phyloP scores from a whole-genome alignment of 2,888 invertebrate genomes.

The Phyto melanocephala region DNA sequence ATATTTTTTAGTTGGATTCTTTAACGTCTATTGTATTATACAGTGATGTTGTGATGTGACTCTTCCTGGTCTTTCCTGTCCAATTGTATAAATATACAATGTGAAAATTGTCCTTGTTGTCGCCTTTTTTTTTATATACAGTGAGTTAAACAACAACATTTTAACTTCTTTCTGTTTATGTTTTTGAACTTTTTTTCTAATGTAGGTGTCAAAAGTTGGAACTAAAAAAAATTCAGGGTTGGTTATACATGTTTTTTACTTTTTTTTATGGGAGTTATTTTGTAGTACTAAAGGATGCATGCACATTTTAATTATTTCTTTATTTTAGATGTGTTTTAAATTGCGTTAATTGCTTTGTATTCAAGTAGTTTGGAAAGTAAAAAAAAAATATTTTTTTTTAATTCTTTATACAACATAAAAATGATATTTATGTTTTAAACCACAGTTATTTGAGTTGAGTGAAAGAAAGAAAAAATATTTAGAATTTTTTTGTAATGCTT shows the following conservation, averaged over 20 bases:
- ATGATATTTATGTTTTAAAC: slow-evolving; percentile 25
- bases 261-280: slow-evolving; percentile 4
- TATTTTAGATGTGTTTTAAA: slow-evolving; percentile 58
- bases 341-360: slow-evolving; percentile 62
- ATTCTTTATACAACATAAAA: slow-evolving; percentile 3
- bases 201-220: slow-evolving; percentile 42
- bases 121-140: slow-evolving; percentile 48
- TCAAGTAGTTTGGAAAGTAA: slow-evolving; percentile 32
- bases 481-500: too few relatives aligned
- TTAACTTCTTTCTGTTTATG: not conserved
- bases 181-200: not conserved
- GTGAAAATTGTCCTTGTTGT: slow-evolving; percentile 68
- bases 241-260: not conserved
- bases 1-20: slow-evolving; percentile 8
- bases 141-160: slow-evolving; percentile 2
- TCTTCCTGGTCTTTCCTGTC: slow-evolving; percentile 57
- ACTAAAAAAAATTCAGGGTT: not conserved
- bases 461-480: too few relatives aligned
- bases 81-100: slow-evolving; percentile 66
- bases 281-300: slow-evolving; percentile 22
- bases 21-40: not conserved
- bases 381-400: too few relatives aligned
- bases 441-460: too few relatives aligned
- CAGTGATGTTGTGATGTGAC: slow-evolving; percentile 46
- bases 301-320: slow-evolving; percentile 59